phyloP scores from a whole-genome alignment of 2,113 vertebrate species.

The Talpa occidentalis region DNA sequence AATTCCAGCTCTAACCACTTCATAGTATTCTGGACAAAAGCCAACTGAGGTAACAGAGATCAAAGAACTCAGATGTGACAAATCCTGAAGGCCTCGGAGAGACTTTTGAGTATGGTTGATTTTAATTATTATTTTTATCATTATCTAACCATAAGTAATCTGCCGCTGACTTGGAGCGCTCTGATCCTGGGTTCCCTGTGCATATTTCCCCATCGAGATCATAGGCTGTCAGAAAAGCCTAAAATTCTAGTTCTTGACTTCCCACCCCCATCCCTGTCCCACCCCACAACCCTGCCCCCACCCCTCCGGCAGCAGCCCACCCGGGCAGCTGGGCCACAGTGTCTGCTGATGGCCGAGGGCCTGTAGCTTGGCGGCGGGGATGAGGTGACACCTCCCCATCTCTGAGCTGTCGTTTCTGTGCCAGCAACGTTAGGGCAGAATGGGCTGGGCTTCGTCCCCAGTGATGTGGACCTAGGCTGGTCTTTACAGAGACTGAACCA shows the following conservation, averaged over 20 bases:
- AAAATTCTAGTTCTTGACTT: not conserved
- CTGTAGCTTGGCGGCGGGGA: rapidly evolving
- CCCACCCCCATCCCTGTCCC: too few species aligned
- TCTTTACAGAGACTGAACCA: not conserved
- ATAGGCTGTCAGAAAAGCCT: not conserved
- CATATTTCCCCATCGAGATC: too few species aligned
- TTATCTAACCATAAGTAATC: not conserved
- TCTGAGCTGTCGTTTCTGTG: not conserved
- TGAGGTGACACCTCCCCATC: too few species aligned
- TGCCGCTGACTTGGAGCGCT: not conserved
- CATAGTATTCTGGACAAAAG: not conserved
- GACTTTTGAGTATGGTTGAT: not conserved
- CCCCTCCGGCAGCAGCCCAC: rapidly evolving
- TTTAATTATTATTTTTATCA: not conserved
- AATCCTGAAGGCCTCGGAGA: not conserved
- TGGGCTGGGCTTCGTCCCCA: rapidly evolving
- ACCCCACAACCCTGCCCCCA: rapidly evolving
- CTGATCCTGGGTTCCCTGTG: not conserved
- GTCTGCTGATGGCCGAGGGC: not conserved
- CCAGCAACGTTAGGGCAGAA: not conserved
- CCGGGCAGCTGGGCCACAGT: not conserved
- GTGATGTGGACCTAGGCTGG: not conserved
- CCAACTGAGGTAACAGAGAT: not conserved
- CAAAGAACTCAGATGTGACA: not conserved
- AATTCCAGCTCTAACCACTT: not conserved